Evolutionary conservation across 1,140 invertebrate genomes (phyloP), one percentile per base, ranked within the genome.

Genomic region (Octopus sinensis): DNA sequence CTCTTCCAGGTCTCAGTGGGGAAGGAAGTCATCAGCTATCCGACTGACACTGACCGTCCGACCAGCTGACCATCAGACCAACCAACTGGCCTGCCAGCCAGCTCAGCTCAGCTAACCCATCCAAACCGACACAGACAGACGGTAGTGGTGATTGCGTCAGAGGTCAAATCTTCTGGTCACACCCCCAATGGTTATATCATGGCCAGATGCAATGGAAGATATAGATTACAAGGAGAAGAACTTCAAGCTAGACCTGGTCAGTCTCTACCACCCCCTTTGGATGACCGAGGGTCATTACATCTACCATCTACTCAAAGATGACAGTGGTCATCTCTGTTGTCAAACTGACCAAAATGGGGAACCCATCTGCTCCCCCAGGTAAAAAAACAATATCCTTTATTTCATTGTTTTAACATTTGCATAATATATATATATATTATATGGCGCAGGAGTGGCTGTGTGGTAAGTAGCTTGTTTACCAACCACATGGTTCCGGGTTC

Each of bases 351-450:
- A 53, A 43, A 82, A 83, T 13, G 86, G 86, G 1, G 85, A 87
- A 54, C 83, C 84, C 4, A 81, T 89, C 53, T 85, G 84, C 56
- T 88, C 88, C 6, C 88, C 88, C 4, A 85, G 88, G 88, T 87
- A 83, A 77, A 81, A 54, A 7, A 7, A 52, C 73, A 51, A 62
- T 3, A 43, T 43, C 30, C 30, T 43, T 43, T 43, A 43, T 43
- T 43, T 43, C 3, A 43, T 43, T 43, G 30, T 43, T 43, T 43
- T 43, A 43, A 3, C 30, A 43, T 43, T 43, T 43, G 30, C 3
- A 43, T 43, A 2, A 43, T 43, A 43, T 43, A 23, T 23, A 23
- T 23, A 23, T 23, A 23, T 23, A 23, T 23, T 23, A 23, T 23
- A 23, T 23, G 23, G 23, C 23, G 23, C 23, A 23, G 23, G 23